Conservation (phyloP, 2,888 invertebrate genomes). For the Cerastis rubricosa region DNA sequence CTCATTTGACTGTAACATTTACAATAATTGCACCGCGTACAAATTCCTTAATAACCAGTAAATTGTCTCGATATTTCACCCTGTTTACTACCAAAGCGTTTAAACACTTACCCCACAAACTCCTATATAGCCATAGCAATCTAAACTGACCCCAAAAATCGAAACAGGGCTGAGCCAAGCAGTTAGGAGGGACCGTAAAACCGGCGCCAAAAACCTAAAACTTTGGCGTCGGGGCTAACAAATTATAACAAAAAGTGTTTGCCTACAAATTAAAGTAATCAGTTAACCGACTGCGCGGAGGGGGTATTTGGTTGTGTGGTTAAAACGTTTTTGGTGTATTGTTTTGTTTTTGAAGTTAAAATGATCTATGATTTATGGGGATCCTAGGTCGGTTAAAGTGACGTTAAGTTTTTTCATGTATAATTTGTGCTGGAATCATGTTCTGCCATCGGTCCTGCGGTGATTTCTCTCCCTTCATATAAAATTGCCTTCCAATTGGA, state of each 20-base stretch:
- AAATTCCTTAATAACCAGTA: slow-evolving; percentile 13
- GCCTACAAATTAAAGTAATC: slow-evolving; percentile 72
- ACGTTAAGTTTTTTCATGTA: neutral
- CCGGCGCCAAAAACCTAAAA: slow-evolving; percentile 64
- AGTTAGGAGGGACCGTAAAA: slow-evolving; percentile 31
- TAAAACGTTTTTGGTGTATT: slow-evolving; percentile 58
- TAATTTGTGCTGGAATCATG: neutral
- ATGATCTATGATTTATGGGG: neutral
- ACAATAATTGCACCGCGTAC: neutral
- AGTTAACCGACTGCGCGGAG: slow-evolving; percentile 59
- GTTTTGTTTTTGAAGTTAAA: slow-evolving; percentile 46
- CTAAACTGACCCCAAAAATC: slow-evolving; percentile 38
- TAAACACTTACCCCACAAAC: slow-evolving; percentile 20
- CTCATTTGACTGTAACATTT: neutral
- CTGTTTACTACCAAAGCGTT: neutral
- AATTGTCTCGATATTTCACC: slow-evolving; percentile 9
- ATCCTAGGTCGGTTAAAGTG: neutral
- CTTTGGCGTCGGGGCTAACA: slow-evolving; percentile 66
- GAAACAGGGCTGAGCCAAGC: slow-evolving; percentile 21
- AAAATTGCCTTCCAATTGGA: neutral
- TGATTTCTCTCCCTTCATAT: neutral
- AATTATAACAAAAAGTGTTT: slow-evolving; percentile 72
- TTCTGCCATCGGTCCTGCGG: neutral
- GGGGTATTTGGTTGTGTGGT: slow-evolving; percentile 59
- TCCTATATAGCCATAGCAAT: neutral